Evolutionary conservation across 2,797 vertebrate genomes (phyloP), one percentile per base, ranked within the genome.

Genomic region (Danio aesculapii): DNA sequence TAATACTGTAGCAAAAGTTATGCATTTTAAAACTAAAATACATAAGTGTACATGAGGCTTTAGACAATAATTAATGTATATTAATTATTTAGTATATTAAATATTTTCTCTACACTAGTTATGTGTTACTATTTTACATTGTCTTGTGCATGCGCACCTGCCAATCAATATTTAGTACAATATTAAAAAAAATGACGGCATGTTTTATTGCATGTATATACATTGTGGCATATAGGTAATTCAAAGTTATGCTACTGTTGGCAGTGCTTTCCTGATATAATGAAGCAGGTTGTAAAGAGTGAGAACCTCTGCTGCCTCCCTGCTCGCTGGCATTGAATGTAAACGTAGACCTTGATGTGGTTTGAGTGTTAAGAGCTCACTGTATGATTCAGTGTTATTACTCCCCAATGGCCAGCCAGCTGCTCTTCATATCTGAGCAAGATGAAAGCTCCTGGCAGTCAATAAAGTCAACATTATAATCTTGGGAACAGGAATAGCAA

Each of bases 381-480:
- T 77, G 77, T 82, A 81, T 76, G 85, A 87, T 81, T 64, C 87
- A 83, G 80, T 86, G 84, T 8, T 64, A 87, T 86, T 52, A 53
- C 61, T 83, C 88, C 85, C 81, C 66, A n/a, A 83, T 82, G 81
- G 89, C 84, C 88, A 88, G 87, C 91, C 91, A 93, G 93, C 92
- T 93, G 93, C 88, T 93, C 85, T 84, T 87, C 83, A 92, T 93
- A 92, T 89, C 85, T 87, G 86, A 81, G 87, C 76, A 84, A 89
- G 88, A 91, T 86, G 77, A 89, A 88, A 92, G 83, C 85, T 91
- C 87, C 81, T 77, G 67, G 52, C 64, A 68, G 88, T 88, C 87
- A 89, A 91, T 91, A 92, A 89, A 88, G 88, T 90, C 89, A 86
- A 85, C 87, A 88, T 89, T 90, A 84, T 89, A 91, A 90, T 92